Percentiles rank a stretch among this genome's conserved stretches.
Conservation (phyloP, 2,888 invertebrate species). For the Heliconius erato region DNA sequence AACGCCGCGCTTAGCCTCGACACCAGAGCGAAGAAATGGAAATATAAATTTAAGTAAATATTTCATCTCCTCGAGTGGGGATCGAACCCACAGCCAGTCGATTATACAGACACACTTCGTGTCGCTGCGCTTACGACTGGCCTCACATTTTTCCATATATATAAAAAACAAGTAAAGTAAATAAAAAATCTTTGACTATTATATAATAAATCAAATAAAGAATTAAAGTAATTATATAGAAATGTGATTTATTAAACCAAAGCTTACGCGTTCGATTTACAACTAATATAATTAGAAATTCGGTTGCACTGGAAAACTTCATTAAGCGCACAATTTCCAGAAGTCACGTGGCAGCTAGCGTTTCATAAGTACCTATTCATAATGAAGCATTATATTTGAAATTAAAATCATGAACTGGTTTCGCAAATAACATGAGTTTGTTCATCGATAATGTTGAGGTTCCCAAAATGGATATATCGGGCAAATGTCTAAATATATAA, state of each 20-base stretch:
- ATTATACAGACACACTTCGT: too few relatives aligned
- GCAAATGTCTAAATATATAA: not conserved
- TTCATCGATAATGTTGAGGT: not conserved
- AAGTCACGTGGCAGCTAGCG: not conserved
- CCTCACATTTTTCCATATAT: not conserved
- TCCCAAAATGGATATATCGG: not conserved
- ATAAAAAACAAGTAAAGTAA: not conserved
- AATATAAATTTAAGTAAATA: too few relatives aligned
- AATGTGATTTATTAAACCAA: not conserved
- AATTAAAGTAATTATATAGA: not conserved
- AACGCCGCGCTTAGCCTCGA: too few relatives aligned
- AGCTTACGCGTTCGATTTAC: not conserved
- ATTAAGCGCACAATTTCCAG: conserved; percentile 7
- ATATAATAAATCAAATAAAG: not conserved
- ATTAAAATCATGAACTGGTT: conserved; percentile 3
- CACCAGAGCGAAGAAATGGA: too few relatives aligned
- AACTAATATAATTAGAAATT: conserved; percentile 3
- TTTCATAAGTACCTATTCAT: conserved; percentile 8
- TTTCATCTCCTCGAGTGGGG: too few relatives aligned
- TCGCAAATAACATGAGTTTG: not conserved
- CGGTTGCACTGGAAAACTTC: conserved; percentile 12
- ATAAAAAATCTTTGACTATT: not conserved
- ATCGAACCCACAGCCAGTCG: too few relatives aligned
- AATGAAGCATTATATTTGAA: conserved; percentile 3
- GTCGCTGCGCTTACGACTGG: too few relatives aligned